Evolutionary conservation across 1,140 invertebrate species (phyloP).

Genomic region (Neodiprion lecontei): DNA sequence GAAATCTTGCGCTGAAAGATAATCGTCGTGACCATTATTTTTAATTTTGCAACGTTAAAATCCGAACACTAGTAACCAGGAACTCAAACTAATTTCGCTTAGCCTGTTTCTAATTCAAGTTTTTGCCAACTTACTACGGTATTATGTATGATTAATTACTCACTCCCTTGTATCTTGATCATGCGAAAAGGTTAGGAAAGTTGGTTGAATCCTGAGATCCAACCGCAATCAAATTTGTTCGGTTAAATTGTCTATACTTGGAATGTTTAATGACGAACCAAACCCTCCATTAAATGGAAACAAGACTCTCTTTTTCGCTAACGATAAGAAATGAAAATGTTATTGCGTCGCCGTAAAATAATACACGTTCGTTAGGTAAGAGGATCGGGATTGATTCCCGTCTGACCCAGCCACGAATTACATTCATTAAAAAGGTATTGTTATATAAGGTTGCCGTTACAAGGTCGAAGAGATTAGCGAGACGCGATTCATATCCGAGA

Average conservation of each 20-base stretch:
- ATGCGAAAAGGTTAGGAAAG: no score
- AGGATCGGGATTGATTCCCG: background rate
- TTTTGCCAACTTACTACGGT: no score
- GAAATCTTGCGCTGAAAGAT: no score
- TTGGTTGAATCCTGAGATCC: background rate
- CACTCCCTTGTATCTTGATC: no score
- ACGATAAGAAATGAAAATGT: constrained; percentile 5
- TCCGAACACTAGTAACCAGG: no score
- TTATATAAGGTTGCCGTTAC: background rate
- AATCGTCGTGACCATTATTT: no score
- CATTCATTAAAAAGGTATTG: background rate
- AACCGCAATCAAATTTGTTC: background rate
- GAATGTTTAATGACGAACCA: background rate
- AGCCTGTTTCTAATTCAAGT: no score
- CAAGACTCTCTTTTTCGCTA: background rate
- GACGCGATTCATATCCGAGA: background rate
- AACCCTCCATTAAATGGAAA: background rate
- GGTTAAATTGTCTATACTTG: background rate
- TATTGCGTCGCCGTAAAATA: background rate
- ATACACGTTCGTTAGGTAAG: background rate
- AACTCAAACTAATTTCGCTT: no score
- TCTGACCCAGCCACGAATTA: background rate
- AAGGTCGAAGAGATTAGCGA: background rate
- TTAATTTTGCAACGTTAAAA: no score
- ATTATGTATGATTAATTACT: no score